Conservation (phyloP, 2,797 vertebrate species). For the Labroides dimidiatus region DNA sequence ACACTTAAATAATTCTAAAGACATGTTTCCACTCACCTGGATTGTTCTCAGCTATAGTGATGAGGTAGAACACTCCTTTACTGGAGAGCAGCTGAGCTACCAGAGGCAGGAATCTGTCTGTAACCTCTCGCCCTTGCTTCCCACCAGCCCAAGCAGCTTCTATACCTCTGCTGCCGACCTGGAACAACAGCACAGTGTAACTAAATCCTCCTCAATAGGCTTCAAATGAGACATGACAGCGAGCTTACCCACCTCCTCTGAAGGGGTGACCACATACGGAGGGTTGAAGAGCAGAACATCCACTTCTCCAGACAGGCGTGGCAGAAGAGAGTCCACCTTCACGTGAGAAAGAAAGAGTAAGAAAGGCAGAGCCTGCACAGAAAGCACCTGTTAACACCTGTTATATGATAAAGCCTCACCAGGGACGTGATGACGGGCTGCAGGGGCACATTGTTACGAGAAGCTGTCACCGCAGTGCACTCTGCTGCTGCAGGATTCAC, state of each 20-base stretch:
- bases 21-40: slow-evolving; percentile 83
- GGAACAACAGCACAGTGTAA: too few species aligned
- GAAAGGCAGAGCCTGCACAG: too few species aligned
- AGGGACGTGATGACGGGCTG: slow-evolving; percentile 92
- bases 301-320: slow-evolving; percentile 88
- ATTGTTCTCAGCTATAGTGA: slow-evolving; percentile 91
- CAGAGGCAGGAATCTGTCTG: slow-evolving; percentile 70
- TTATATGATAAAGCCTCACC: slow-evolving; percentile 76
- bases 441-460: slow-evolving; percentile 84
- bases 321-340: slow-evolving; percentile 73
- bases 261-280: slow-evolving; percentile 93
- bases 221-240: not conserved
- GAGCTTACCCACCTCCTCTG: slow-evolving; percentile 88
- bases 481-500: too few species aligned
- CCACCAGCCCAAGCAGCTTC: too few species aligned
- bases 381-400: not conserved
- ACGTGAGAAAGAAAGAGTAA: too few species aligned
- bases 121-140: slow-evolving; percentile 88
- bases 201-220: too few species aligned
- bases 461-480: slow-evolving; percentile 53
- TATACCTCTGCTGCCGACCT: too few species aligned
- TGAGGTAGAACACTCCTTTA: slow-evolving; percentile 91
- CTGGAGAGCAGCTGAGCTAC: slow-evolving; percentile 47
- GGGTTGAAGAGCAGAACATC: slow-evolving; percentile 96
- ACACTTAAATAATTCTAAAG: fast-evolving